phyloP scores from a whole-genome alignment of 2,113 vertebrate species.

The Oreochromis spilurus region DNA sequence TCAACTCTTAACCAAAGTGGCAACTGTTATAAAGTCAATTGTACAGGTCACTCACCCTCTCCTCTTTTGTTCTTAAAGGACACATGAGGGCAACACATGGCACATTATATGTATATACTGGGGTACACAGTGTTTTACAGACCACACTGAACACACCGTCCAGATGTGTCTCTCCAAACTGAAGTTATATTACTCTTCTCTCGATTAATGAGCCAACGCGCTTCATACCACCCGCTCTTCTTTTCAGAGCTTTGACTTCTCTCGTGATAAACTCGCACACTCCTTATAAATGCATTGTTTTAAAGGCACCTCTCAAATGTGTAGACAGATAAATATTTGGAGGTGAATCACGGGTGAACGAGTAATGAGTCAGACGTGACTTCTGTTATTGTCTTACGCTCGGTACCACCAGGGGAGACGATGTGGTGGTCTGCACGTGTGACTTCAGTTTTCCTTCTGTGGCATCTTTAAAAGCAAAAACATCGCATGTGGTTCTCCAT shows the following conservation, averaged over 20 bases:
- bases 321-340: constrained; percentile 53
- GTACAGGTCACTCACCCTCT: neutral
- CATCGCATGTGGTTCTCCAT: constrained; percentile 1
- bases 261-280: neutral
- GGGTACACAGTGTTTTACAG: neutral
- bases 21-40: neutral
- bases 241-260: neutral
- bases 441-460: constrained; percentile 25
- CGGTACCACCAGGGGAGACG: constrained; percentile 48
- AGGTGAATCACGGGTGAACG: constrained; percentile 34
- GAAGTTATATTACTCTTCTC: neutral
- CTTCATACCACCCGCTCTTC: neutral
- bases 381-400: constrained; percentile 55
- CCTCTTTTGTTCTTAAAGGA: neutral
- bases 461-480: neutral
- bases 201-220: neutral
- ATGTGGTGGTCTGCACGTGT: constrained; percentile 55
- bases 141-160: constrained; percentile 11
- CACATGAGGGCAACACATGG: neutral
- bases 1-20: neutral
- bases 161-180: constrained; percentile 52
- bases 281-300: neutral
- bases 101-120: neutral
- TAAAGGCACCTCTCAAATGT: neutral
- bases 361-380: constrained; percentile 36